Evolutionary conservation across 1,140 invertebrate genomes (phyloP), one percentile per base, ranked within the genome.

Genomic region (Metopolophium dirhodum): DNA sequence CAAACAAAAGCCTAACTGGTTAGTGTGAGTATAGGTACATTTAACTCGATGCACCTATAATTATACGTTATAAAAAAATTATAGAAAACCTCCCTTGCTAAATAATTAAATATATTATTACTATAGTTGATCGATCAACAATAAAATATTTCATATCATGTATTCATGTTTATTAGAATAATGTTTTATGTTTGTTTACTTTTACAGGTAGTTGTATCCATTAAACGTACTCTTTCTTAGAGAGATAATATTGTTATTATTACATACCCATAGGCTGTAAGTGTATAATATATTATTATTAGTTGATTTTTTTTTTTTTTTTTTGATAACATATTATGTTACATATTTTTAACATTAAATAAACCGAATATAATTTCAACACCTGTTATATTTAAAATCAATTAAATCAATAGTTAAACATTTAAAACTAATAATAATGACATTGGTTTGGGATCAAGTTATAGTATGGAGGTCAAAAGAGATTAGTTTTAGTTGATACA

Each of bases 391-490:
- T 30, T 85, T 45, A 47, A 87, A 87, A 26, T 37, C 30, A 47
- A 87, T 20, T 26, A 30, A 87, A 87, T 87, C 7, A 87, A n/a
- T 35, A 30, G 35, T 51, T 35, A 49, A 77, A 20, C 30, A 77
- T n/a, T 49, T 22, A n/a, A 47, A 86, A 86, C 2, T 26, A 57
- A 89, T 57, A 57, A 35, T 35, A 57, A 89, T 89, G 88, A 30
- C 88, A 89, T 89, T 89, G 88, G 49, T 51, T 30, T 88, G 35
- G 35, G 88, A 89, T 89, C 88, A 18, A 89, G 49, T 89, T 41
- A 41, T 57, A 77, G 88, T 26, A 20, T 57, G 18, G 88, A 89
- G 88, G 88, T 89, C 88, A 57, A 89, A 89, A 51, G 26, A 89
- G 88, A 89, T 89, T 54, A 89, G 61, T 77, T 77, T 77, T 77